Evolutionary conservation across 2,888 invertebrate genomes (phyloP), one percentile per base, ranked within the genome.

Genomic region (Ormyrus thymus): DNA sequence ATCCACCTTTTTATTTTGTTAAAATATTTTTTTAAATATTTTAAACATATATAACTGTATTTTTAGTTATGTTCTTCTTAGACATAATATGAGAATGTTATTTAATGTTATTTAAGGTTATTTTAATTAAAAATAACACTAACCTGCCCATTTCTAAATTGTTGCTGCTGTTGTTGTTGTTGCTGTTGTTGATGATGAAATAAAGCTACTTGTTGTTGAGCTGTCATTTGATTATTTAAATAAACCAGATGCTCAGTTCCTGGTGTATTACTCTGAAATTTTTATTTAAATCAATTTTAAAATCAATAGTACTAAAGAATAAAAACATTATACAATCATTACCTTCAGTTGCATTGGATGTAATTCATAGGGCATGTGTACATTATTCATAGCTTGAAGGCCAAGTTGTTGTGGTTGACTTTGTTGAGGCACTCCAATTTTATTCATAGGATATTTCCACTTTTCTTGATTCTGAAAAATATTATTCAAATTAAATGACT

Each of bases 391-490:
- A 83, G 92, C 92, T 85, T 92, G 92, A 82, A 92, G 91, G 84
- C 91, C 92, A 84, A 92, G 89, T 87, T 92, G 92, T 85, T 93
- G 91, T 91, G 92, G 87, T 91, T 93, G 90, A 91, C 91, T 91
- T 91, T 92, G 88, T 91, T 88, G 93, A 89, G 86, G 94, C 91
- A 89, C 85, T 75, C 85, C 87, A 79, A 90, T 83, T 83, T 90
- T 90, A 79, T 88, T 88, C 86, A 90, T 86, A 46, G 94, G 92
- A 90, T 95, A 95, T 90, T 95, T 96, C 95, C 96, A 96, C 92
- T 96, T 96, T 91, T 96, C 96, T 90, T 95, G 95, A 91, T 93
- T 95, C 95, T 96, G 92, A 29, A 78, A 94, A 93, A 69, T 70
- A 78, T 61, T 56, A n/a, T 10, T 29, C 29, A 29, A 29, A 0